These are phyloP conservation scores for Phenganax marumi DNA, from an alignment of 92 coral and sea anemone genomes.

Conservation along the genomic window DNA sequence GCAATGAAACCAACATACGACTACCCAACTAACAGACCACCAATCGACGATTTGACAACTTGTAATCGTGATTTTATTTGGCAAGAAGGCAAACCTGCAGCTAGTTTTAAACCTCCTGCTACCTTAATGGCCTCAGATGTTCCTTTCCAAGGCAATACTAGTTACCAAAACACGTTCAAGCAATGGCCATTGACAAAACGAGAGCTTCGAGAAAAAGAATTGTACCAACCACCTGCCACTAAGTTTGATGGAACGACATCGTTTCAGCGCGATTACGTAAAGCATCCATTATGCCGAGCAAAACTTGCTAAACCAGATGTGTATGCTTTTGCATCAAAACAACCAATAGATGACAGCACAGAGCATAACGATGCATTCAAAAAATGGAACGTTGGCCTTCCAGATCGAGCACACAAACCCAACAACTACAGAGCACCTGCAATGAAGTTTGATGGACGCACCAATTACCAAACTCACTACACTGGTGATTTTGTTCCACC, in stretches of 20 bases:
- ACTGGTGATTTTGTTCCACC: slow-evolving; percentile 82
- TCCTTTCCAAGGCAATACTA: slow-evolving; percentile 90
- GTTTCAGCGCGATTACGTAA: slow-evolving; percentile 89
- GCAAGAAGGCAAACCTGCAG: slow-evolving; percentile 84
- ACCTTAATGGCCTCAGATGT: slow-evolving; percentile 73
- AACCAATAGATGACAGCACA: slow-evolving; percentile 95
- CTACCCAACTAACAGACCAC: slow-evolving; percentile 75
- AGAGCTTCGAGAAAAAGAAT: slow-evolving; percentile 66
- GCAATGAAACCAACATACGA: slow-evolving; percentile 79
- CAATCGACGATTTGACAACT: slow-evolving; percentile 82
- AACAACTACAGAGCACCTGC: slow-evolving; percentile 90
- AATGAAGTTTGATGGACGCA: slow-evolving; percentile 81
- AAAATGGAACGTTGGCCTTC: slow-evolving; percentile 73
- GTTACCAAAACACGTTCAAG: slow-evolving; percentile 74
- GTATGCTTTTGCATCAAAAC: slow-evolving; percentile 72
- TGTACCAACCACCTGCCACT: slow-evolving; percentile 81
- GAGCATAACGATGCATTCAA: slow-evolving; percentile 89
- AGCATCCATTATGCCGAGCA: slow-evolving; percentile 75
- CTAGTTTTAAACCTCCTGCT: slow-evolving; percentile 84
- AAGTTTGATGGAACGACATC: slow-evolving; percentile 84
- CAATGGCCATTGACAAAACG: slow-evolving; percentile 83
- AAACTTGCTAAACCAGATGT: slow-evolving; percentile 84
- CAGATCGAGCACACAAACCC: slow-evolving; percentile 64
- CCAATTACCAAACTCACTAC: slow-evolving; percentile 91
- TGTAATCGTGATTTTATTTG: slow-evolving; percentile 83